phyloP scores from a whole-genome alignment of 2,113 vertebrate genomes.

The Daboia siamensis region DNA sequence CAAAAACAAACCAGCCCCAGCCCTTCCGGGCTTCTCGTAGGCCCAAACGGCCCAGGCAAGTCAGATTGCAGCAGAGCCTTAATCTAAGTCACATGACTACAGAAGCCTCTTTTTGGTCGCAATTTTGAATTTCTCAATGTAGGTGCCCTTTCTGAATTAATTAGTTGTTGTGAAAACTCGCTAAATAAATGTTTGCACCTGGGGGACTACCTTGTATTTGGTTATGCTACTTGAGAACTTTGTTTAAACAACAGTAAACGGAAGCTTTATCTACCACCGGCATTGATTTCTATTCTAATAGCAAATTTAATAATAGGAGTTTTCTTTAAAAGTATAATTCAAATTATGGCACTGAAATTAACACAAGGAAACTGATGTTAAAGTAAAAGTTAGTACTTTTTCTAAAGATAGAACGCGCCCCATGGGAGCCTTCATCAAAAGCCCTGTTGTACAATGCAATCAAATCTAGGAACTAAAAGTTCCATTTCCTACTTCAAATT shows the following conservation, averaged over 20 bases:
- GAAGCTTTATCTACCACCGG: neutral
- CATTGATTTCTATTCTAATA: neutral
- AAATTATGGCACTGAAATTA: neutral
- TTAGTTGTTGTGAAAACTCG: too few relatives aligned
- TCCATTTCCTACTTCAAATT: neutral
- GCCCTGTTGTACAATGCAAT: neutral
- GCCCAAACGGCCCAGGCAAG: too few relatives aligned
- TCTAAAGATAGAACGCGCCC: neutral
- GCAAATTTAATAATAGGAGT: neutral
- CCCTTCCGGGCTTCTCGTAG: too few relatives aligned
- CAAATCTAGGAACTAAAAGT: neutral
- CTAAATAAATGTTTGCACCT: too few relatives aligned
- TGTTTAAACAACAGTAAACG: neutral
- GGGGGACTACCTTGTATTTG: neutral
- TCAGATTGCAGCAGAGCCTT: too few relatives aligned
- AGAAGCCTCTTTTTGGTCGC: too few relatives aligned
- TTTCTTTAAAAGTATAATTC: neutral
- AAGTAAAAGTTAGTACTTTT: neutral
- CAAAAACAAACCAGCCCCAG: too few relatives aligned
- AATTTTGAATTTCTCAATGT: too few relatives aligned
- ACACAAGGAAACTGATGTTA: neutral
- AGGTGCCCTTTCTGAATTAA: too few relatives aligned
- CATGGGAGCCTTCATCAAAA: neutral
- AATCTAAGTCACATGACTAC: too few relatives aligned
- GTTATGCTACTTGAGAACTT: neutral